These are phyloP conservation scores for Thereva unica DNA, from an alignment of 2,888 invertebrate genomes.

Conservation along the genomic window DNA sequence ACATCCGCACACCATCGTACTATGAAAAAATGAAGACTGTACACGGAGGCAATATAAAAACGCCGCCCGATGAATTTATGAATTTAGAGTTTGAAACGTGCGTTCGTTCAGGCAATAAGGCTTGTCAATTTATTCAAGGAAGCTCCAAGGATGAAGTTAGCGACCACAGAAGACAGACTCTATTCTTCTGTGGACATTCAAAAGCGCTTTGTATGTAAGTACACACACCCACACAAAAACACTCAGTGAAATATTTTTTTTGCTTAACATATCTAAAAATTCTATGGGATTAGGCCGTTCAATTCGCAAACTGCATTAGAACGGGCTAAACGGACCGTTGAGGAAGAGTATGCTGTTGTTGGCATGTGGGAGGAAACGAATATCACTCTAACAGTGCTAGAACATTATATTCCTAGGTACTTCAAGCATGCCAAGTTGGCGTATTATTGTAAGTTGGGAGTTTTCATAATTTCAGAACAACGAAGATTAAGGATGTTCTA, in stretches of 20 bases:
- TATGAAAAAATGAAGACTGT: slow-evolving; percentile 79
- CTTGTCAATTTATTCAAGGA: slow-evolving; percentile 79
- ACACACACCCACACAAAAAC: slow-evolving; percentile 12
- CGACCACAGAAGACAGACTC: slow-evolving; percentile 81
- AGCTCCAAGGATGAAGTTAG: slow-evolving; percentile 80
- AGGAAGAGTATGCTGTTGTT: slow-evolving; percentile 84
- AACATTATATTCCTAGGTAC: slow-evolving; percentile 81
- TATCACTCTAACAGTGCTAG: slow-evolving; percentile 78
- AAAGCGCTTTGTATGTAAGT: slow-evolving; percentile 76
- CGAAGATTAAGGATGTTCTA: background rate
- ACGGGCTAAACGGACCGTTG: slow-evolving; percentile 81
- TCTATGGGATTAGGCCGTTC: slow-evolving; percentile 68
- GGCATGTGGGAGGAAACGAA: slow-evolving; percentile 88
- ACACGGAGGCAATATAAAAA: slow-evolving; percentile 55
- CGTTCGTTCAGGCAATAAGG: slow-evolving; percentile 75
- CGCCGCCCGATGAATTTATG: slow-evolving; percentile 65
- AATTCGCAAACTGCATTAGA: slow-evolving; percentile 80
- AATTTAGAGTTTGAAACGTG: slow-evolving; percentile 88
- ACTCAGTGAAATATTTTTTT: background rate
- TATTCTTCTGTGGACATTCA: slow-evolving; percentile 90
- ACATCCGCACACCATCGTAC: slow-evolving; percentile 87
- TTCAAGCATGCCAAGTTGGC: slow-evolving; percentile 75
- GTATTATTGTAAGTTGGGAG: slow-evolving; percentile 72
- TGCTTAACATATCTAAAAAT: background rate
- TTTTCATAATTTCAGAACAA: background rate